Conservation (phyloP, 2,797 vertebrate genomes). For the Poecilia wingei region DNA sequence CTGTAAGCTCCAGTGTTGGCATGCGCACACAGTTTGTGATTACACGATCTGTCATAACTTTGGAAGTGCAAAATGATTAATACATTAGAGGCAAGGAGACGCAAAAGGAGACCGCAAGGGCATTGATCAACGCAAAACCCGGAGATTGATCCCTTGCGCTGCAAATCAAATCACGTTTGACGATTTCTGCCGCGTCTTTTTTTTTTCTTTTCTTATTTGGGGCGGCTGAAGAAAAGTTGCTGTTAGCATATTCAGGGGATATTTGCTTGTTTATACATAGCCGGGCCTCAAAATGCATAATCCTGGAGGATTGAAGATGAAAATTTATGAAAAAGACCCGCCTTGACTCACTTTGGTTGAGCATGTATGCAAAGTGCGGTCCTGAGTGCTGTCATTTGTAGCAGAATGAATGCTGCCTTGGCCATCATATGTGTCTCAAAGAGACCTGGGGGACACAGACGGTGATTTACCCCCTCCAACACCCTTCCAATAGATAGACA, state of each 20-base stretch:
- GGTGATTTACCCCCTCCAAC: conserved; percentile 65
- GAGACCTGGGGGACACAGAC: conserved; percentile 55
- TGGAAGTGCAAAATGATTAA: conserved; percentile 61
- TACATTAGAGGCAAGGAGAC: conserved; percentile 40
- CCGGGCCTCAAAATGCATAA: conserved; percentile 26
- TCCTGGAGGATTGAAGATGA: conserved; percentile 44
- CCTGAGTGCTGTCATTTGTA: conserved; percentile 63
- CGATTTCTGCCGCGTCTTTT: conserved; percentile 14
- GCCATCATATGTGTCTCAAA: conserved; percentile 61
- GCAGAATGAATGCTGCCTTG: conserved; percentile 54
- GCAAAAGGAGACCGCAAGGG: conserved; percentile 42
- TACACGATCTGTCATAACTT: conserved; percentile 54
- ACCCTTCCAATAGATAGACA: conserved; percentile 74
- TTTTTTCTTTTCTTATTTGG: conserved; percentile 2
- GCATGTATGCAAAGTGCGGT: conserved; percentile 71
- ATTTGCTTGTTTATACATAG: conserved; percentile 42
- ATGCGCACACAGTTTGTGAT: conserved; percentile 46
- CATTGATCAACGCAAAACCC: conserved; percentile 45
- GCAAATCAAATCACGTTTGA: conserved; percentile 42
- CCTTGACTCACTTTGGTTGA: conserved; percentile 40
- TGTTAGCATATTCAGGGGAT: conserved; percentile 22
- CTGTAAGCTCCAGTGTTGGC: conserved; percentile 50
- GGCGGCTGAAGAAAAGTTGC: conserved; percentile 9
- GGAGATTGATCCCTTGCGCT: conserved; percentile 39
- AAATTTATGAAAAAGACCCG: conserved; percentile 54